Conservation (phyloP, 2,888 invertebrate species). For the Hypena proboscidalis region DNA sequence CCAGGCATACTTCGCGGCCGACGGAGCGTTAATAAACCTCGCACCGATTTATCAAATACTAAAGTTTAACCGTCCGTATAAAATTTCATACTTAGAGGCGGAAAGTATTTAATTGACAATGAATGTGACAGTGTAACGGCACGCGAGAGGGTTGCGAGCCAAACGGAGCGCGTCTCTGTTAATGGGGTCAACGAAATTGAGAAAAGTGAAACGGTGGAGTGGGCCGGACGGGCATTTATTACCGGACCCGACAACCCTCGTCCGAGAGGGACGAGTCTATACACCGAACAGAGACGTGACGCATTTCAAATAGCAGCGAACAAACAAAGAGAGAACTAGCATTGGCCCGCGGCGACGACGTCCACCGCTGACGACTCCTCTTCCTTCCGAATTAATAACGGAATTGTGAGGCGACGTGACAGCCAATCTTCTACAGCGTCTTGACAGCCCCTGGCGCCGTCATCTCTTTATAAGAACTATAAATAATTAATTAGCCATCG, state of each 20-base stretch:
- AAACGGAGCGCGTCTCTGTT: conserved; percentile 68
- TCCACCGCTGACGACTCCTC: conserved; percentile 33
- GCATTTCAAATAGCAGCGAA: conserved; percentile 47
- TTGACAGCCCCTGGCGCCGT: conserved; percentile 13
- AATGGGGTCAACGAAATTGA: conserved; percentile 80
- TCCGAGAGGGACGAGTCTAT: conserved; percentile 44
- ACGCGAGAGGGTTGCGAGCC: conserved; percentile 64
- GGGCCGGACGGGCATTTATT: conserved; percentile 66
- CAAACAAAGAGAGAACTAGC: conserved; percentile 45
- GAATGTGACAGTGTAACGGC: conserved; percentile 67
- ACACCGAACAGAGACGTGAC: conserved; percentile 36
- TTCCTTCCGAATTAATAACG: conserved; percentile 60
- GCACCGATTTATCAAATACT: conserved; percentile 51
- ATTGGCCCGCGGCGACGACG: conserved; percentile 27
- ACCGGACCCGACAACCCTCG: conserved; percentile 53
- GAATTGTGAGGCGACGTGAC: conserved; percentile 57
- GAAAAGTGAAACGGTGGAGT: conserved; percentile 75
- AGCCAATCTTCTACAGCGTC: conserved; percentile 45
- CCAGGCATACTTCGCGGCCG: conserved; percentile 34
- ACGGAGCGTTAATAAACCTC: conserved; percentile 50
- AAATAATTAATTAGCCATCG: conserved; percentile 73
- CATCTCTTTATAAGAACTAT: conserved; percentile 63
- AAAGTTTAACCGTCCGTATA: conserved; percentile 53
- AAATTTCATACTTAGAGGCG: conserved; percentile 53
- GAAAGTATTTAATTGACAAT: conserved; percentile 73